Conservation (phyloP, 1,140 invertebrate species). For the Sarcophaga bullata region DNA sequence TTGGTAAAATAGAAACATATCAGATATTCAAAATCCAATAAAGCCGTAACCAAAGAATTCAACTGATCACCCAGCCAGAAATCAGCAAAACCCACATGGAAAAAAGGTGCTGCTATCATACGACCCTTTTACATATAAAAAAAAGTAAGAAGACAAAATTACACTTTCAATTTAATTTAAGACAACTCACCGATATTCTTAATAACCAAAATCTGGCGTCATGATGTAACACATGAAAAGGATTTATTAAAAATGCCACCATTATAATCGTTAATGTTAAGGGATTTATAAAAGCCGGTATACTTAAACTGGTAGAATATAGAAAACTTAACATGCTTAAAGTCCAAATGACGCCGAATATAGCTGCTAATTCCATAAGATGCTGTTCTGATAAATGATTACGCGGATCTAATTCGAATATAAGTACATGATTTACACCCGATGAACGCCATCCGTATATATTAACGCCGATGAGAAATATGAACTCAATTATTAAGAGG, state of each 20-base stretch:
- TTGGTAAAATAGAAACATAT: constrained; percentile 84
- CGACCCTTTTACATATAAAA: constrained; percentile 74
- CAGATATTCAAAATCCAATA: constrained; percentile 95
- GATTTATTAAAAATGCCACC: constrained; percentile 90
- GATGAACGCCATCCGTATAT: constrained; percentile 98
- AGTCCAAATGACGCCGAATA: constrained; percentile 96
- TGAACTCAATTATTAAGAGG: constrained; percentile 90
- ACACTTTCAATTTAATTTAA: not conserved
- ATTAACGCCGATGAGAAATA: constrained; percentile 97
- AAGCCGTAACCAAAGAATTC: constrained; percentile 89
- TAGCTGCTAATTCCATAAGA: constrained; percentile 94
- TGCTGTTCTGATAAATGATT: constrained; percentile 97
- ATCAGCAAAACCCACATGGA: constrained; percentile 96
- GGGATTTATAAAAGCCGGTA: constrained; percentile 92
- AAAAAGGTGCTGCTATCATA: constrained; percentile 91
- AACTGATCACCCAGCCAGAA: constrained; percentile 99
- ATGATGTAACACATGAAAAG: constrained; percentile 90
- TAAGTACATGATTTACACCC: constrained; percentile 98
- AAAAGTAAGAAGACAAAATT: constrained; percentile 33
- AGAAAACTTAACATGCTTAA: constrained; percentile 82
- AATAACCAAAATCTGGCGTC: constrained; percentile 89
- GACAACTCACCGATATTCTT: constrained; percentile 76
- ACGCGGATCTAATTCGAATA: constrained; percentile 97
- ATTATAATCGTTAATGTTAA: constrained; percentile 88
- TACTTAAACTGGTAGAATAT: constrained; percentile 86